Base-by-base conservation (phyloP, 1,140 invertebrate species). In the Temnothorax curvispinosus region DNA sequence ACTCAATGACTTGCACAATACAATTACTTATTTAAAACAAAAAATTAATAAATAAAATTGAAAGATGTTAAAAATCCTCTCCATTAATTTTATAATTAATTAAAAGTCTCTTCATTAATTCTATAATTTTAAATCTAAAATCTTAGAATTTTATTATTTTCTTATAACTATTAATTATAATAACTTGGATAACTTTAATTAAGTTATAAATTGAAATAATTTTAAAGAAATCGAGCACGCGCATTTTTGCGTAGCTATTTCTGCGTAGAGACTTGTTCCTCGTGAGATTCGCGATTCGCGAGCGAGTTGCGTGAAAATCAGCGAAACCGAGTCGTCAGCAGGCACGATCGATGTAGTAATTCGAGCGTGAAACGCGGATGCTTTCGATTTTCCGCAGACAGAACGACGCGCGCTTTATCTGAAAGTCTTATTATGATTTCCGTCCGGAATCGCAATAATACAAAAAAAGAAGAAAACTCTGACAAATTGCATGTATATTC, bases 401-500 rank as follows among this genome's bases (percentile, higher is more conserved):
- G 21, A 15, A 5, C 72, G n/a, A 18, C 32, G 35, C 18, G 11
- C 44, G 18, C 35, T 69, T 81, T 81, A 50, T 81, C 62, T 54
- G n/a, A 13, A 21, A 54, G 13, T 67, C 35, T 18, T 35, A 54
- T 81, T 71, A 56, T 3, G 4, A 54, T 81, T 71, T 41, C 15
- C 15, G 15, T 54, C n/a, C 8, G 21, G 0, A 21, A 21, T 18
- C 47, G 21, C 47, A 54, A 54, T 78, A 78, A 38, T 35, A 9
- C 11, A 21, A 2, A 3, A 15, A 32, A 27, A 32, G 4, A 62
- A 27, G 4, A 15, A 18, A 44, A 81, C 56, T 21, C 77, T 18
- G 35, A 81, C 35, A 81, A 81, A 81, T 81, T 71, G 15, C 47
- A 54, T 32, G 15, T 56, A 69, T 69, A 52, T 15, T 44, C 64